Percentiles rank a stretch among this genome's conserved stretches.
phyloP scores from a whole-genome alignment of 1,140 invertebrate species.

The Neuroterus valhalla region DNA sequence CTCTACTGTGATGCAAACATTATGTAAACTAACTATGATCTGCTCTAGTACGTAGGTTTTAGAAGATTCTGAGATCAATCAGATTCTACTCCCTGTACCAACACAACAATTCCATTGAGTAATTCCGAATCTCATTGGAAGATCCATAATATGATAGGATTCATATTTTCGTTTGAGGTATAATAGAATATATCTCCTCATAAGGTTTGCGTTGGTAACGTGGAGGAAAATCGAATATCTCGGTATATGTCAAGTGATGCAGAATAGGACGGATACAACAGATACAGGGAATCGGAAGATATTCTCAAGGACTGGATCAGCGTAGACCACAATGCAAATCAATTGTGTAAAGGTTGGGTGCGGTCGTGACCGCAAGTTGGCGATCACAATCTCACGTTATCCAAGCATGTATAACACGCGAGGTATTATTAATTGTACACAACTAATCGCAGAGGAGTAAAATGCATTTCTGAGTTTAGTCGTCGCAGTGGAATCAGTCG shows the following conservation, averaged over 20 bases:
- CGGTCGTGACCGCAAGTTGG: slow-evolving; percentile 31
- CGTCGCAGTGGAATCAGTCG: slow-evolving; percentile 38
- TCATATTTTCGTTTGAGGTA: not conserved
- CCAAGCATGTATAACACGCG: slow-evolving; percentile 39
- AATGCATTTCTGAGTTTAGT: slow-evolving; percentile 34
- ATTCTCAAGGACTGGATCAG: slow-evolving; percentile 31
- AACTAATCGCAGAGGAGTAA: slow-evolving; percentile 30
- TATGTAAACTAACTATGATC: too few species aligned
- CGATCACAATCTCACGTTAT: slow-evolving; percentile 54
- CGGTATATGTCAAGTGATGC: slow-evolving; percentile 9
- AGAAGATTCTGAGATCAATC: too few species aligned
- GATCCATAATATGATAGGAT: slow-evolving; percentile 38
- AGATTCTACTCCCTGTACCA: too few species aligned
- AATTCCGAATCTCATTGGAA: slow-evolving; percentile 24
- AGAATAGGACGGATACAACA: slow-evolving; percentile 2
- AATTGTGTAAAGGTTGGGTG: slow-evolving; percentile 47
- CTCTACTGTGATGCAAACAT: too few species aligned
- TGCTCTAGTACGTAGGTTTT: too few species aligned
- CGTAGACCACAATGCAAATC: slow-evolving; percentile 37
- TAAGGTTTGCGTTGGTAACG: not conserved
- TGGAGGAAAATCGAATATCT: slow-evolving; percentile 20
- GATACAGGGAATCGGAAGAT: slow-evolving; percentile 38
- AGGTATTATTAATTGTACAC: slow-evolving; percentile 51
- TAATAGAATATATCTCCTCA: not conserved
- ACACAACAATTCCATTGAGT: not conserved